These are phyloP conservation scores for Hirudinaria manillensis DNA, from an alignment of 2,888 invertebrate species.

Conservation along the genomic window DNA sequence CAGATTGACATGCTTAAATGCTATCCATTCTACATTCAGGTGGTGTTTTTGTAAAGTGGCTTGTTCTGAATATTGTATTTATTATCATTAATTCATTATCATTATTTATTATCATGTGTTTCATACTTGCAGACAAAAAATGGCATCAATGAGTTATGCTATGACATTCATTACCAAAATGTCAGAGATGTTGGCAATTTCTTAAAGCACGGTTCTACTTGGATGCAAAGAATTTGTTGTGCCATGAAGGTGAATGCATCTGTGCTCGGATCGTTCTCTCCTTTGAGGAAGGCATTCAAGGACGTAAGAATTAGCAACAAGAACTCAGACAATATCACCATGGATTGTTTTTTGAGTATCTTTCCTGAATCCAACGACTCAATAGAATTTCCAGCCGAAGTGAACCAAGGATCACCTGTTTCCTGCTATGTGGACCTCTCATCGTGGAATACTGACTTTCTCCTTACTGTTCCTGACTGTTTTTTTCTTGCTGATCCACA, in stretches of 20 bases:
- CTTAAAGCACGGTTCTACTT: neutral
- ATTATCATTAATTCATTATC: slow-evolving; percentile 25
- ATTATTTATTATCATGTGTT: neutral
- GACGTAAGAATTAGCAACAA: slow-evolving; percentile 16
- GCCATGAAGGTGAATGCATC: slow-evolving; percentile 2
- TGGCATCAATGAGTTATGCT: neutral
- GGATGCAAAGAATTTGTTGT: slow-evolving; percentile 22
- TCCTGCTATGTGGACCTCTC: slow-evolving; percentile 32
- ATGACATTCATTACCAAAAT: slow-evolving; percentile 11
- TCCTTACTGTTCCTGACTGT: slow-evolving; percentile 35
- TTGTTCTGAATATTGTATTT: neutral
- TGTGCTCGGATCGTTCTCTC: neutral
- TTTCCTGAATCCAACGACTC: neutral
- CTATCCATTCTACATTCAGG: neutral
- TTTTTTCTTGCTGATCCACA: slow-evolving; percentile 29
- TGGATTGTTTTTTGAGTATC: slow-evolving; percentile 26
- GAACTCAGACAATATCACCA: slow-evolving; percentile 19
- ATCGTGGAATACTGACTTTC: slow-evolving; percentile 34
- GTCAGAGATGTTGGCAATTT: neutral
- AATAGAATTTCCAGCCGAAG: slow-evolving; percentile 22
- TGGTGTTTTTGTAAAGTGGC: slow-evolving; percentile 4
- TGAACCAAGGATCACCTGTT: slow-evolving; percentile 27
- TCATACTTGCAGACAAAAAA: neutral
- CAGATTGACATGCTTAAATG: slow-evolving; percentile 27
- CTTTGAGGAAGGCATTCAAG: neutral